Base-by-base conservation (phyloP, 2,888 invertebrate genomes). In the Rotaria magnacalcarata region DNA sequence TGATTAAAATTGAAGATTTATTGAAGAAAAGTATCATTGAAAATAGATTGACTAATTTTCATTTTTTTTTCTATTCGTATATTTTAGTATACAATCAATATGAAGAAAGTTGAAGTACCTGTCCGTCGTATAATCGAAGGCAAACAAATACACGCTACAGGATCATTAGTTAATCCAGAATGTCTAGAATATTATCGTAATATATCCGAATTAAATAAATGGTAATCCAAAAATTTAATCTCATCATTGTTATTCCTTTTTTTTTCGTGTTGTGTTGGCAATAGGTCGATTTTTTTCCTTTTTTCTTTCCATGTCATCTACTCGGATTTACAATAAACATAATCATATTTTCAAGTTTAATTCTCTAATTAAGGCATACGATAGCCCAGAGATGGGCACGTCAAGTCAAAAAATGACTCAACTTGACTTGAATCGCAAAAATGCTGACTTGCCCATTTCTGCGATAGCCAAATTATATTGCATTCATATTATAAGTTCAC, bases 101-200 rank as follows among this genome's bases (percentile, higher is more conserved):
- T 93, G 5, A 93, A 93, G 89, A 93, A 93, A 88, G 93, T 93
- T 52, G 93, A 93, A 89, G 90, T 93, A 14, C 93, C 93, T 4
- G 92, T 93, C 41, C 91, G 92, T 47, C 75, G 84, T 56, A 86
- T 86, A 54, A 85, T 86, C 19, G 86, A 86, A 80, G 86, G 86
- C 60, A 80, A 85, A 24, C 8, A 52, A 19, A 84, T 86, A 21
- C 75, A 47, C n/a, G 85, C 86, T 24, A 85, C 86, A n/a, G 85
- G 85, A 56, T 86, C 86, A 60, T 47, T 86, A 5, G 80, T 54
- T 5, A 86, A 86, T 80, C 86, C 86, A 56, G 56, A 75, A 43
- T 86, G 86, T 75, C 80, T 86, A n/a, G 86, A 86, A 34, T 50
- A 58, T 56, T 86, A 85, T 52, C 85, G 54, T 56, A 75, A 85